phyloP scores from a whole-genome alignment of 2,113 vertebrate species.

The Scolopax mira region DNA sequence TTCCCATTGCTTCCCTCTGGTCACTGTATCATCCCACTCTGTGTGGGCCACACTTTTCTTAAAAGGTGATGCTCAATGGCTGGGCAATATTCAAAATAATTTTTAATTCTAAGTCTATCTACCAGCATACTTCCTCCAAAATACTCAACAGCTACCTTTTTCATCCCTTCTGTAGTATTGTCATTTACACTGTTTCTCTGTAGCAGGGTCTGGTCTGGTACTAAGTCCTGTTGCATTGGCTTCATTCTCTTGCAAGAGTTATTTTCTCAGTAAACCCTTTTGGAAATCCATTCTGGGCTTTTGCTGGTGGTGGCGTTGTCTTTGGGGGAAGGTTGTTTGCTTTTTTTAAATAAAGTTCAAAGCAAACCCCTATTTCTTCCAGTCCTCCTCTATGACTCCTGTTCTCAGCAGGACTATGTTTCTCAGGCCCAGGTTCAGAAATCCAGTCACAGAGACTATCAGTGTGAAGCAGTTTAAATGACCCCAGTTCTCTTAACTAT shows the following conservation, averaged over 20 bases:
- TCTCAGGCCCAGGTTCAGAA: background rate
- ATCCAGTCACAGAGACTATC: background rate
- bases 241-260: background rate
- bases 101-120: background rate
- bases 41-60: background rate
- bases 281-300: background rate
- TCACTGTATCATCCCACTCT: background rate
- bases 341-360: background rate
- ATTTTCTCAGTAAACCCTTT: background rate
- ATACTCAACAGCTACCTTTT: background rate
- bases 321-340: background rate
- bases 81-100: background rate
- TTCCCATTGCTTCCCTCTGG: background rate
- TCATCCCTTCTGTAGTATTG: background rate
- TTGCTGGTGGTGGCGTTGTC: background rate
- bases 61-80: background rate
- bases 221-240: background rate
- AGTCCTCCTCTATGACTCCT: background rate
- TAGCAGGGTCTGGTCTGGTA: background rate
- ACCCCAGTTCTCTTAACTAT: background rate
- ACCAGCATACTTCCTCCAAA: background rate
- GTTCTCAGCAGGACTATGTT: background rate
- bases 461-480: background rate
- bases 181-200: background rate
- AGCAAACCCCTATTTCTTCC: background rate